Conservation (phyloP, 2,113 vertebrate species). For the Melanerpes formicivorus region DNA sequence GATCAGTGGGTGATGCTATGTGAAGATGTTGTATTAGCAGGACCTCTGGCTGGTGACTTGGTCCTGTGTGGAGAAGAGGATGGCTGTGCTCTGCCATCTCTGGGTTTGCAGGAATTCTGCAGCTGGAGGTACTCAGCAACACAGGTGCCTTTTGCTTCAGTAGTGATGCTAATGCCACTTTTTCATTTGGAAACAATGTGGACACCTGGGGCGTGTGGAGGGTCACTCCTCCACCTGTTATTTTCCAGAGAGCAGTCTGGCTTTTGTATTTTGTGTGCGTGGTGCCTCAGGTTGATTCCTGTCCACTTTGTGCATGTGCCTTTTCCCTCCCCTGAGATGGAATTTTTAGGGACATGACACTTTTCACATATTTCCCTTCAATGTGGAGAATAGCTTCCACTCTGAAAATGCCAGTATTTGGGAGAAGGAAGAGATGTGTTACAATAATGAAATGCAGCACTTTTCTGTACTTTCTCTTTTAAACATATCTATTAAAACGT, state of each 20-base stretch:
- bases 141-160: neutral
- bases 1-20: neutral
- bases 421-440: neutral
- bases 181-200: neutral
- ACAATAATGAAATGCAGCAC: neutral
- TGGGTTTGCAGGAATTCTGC: neutral
- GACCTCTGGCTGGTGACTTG: neutral
- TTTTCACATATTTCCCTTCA: neutral
- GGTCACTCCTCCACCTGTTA: accelerated
- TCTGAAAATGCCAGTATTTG: neutral
- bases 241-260: neutral
- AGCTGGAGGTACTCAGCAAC: neutral
- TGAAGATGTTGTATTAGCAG: neutral
- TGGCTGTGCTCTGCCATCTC: neutral
- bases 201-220: neutral
- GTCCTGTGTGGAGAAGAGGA: neutral
- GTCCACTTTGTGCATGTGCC: accelerated
- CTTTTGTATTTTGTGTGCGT: neutral
- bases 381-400: neutral
- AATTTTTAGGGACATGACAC: neutral
- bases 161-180: neutral
- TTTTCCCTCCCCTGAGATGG: neutral
- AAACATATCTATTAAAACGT: neutral
- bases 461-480: neutral
- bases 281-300: neutral